Evolutionary conservation across 2,888 invertebrate genomes (phyloP).

Genomic region (Torymus auratus): DNA sequence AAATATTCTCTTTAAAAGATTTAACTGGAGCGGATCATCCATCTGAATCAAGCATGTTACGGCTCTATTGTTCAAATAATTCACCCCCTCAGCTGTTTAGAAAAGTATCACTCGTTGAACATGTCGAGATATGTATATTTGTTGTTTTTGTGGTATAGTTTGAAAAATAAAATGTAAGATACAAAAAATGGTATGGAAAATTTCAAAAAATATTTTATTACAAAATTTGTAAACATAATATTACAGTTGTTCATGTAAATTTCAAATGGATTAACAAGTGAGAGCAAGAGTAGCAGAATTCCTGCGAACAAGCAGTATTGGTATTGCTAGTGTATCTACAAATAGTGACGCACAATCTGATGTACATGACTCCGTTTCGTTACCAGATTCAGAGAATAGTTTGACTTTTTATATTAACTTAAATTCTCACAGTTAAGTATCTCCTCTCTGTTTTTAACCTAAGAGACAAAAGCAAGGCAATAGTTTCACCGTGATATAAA

Average conservation of each 20-base stretch:
- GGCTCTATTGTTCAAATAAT: constrained; percentile 73
- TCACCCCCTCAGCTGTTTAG: constrained; percentile 65
- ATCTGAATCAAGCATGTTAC: constrained; percentile 78
- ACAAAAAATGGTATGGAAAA: neutral
- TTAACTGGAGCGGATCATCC: constrained; percentile 77
- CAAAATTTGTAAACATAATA: too few relatives aligned
- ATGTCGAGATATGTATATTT: constrained; percentile 65
- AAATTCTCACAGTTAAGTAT: constrained; percentile 77
- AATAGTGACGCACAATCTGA: constrained; percentile 72
- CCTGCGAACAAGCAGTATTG: constrained; percentile 76
- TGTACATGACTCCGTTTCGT: constrained; percentile 63
- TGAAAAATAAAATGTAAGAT: neutral
- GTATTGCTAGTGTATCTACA: constrained; percentile 71
- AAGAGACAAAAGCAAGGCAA: constrained; percentile 78
- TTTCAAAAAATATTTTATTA: neutral
- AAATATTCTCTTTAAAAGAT: constrained; percentile 79
- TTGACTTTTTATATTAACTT: constrained; percentile 71
- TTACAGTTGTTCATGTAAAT: neutral
- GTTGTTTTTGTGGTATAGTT: neutral
- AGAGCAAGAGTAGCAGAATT: constrained; percentile 79
- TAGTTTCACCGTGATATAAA: constrained; percentile 78
- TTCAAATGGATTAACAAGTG: constrained; percentile 78
- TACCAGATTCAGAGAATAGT: constrained; percentile 68
- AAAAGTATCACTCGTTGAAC: constrained; percentile 69
- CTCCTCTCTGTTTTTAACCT: constrained; percentile 78